Conservation (phyloP, 1,140 invertebrate species). For the Zaprionus camerounensis region DNA sequence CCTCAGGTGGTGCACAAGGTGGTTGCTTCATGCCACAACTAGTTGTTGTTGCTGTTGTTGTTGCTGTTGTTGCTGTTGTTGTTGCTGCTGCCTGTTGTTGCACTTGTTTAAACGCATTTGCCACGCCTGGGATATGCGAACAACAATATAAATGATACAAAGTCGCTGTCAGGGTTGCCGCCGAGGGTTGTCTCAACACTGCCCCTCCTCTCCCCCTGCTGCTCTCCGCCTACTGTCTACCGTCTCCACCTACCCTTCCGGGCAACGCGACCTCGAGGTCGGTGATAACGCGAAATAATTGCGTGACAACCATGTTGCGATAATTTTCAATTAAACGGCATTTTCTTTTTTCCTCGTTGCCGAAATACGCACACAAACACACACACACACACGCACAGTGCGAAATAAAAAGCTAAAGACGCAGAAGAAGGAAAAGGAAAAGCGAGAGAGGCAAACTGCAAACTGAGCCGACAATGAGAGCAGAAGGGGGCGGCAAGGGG, state of each 20-base stretch:
- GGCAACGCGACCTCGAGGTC: conserved; percentile 14
- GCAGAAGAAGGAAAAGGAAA: conserved; percentile 15
- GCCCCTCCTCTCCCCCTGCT: not conserved
- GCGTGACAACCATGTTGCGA: conserved; percentile 84
- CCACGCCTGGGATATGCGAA: conserved; percentile 57
- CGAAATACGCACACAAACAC: conserved; percentile 26
- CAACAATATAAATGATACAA: conserved; percentile 67
- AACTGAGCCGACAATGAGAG: not conserved
- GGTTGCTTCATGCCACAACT: conserved; percentile 24
- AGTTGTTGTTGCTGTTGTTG: not conserved
- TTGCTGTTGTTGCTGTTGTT: not conserved
- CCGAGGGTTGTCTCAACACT: conserved; percentile 38
- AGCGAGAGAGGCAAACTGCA: not conserved
- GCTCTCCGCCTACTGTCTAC: not conserved
- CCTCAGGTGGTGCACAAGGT: conserved; percentile 63
- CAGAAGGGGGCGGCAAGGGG: not conserved
- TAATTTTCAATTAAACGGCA: conserved; percentile 84
- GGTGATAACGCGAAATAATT: conserved; percentile 83
- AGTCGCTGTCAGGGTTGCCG: conserved; percentile 30
- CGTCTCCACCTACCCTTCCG: not conserved
- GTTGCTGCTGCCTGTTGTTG: conserved; percentile 30
- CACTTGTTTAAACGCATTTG: conserved; percentile 73
- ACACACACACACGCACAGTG: conserved; percentile 7
- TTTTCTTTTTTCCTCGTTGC: conserved; percentile 59
- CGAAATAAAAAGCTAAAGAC: conserved; percentile 17